Evolutionary conservation across 2,113 vertebrate genomes (phyloP).

Genomic region (Syngnathus floridae): DNA sequence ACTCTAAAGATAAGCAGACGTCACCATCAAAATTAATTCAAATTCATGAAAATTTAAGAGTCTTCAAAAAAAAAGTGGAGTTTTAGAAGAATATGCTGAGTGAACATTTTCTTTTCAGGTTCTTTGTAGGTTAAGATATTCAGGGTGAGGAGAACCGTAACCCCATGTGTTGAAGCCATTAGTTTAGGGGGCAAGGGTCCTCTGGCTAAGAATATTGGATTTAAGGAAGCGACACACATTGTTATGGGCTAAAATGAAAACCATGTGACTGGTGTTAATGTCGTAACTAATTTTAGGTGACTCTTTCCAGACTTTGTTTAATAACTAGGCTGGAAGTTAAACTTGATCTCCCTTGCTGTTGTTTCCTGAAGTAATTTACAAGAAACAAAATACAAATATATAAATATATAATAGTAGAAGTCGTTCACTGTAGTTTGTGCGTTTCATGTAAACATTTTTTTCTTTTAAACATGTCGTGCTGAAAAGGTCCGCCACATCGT

Average conservation of each 20-base stretch:
- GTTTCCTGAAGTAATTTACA: slow-evolving; percentile 25
- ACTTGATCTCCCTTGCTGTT: slow-evolving; percentile 33
- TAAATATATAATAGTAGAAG: neutral
- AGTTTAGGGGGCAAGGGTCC: slow-evolving; percentile 53
- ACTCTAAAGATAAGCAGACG: slow-evolving; percentile 57
- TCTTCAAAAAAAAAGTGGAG: slow-evolving; percentile 36
- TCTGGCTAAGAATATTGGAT: slow-evolving; percentile 50
- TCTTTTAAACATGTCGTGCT: neutral
- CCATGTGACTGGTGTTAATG: slow-evolving; percentile 63
- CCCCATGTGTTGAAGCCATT: slow-evolving; percentile 62
- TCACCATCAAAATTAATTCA: slow-evolving; percentile 67
- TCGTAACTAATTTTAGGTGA: slow-evolving; percentile 49
- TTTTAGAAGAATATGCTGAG: slow-evolving; percentile 51
- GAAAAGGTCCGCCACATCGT: too few species aligned
- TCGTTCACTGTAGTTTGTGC: neutral
- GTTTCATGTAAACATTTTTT: neutral
- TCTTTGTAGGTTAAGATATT: slow-evolving; percentile 60
- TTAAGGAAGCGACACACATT: slow-evolving; percentile 42
- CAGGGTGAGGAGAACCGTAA: slow-evolving; percentile 50
- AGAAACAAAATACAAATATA: neutral
- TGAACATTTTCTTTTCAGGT: slow-evolving; percentile 41
- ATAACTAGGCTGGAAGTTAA: slow-evolving; percentile 38
- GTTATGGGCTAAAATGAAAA: slow-evolving; percentile 57
- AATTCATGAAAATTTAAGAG: slow-evolving; percentile 39
- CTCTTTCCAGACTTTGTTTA: slow-evolving; percentile 32